A percentile compares a stretch with the other conserved stretches of the same genome.
Evolutionary conservation across 2,888 invertebrate genomes (phyloP).

Genomic region (Esperia sulphurella): DNA sequence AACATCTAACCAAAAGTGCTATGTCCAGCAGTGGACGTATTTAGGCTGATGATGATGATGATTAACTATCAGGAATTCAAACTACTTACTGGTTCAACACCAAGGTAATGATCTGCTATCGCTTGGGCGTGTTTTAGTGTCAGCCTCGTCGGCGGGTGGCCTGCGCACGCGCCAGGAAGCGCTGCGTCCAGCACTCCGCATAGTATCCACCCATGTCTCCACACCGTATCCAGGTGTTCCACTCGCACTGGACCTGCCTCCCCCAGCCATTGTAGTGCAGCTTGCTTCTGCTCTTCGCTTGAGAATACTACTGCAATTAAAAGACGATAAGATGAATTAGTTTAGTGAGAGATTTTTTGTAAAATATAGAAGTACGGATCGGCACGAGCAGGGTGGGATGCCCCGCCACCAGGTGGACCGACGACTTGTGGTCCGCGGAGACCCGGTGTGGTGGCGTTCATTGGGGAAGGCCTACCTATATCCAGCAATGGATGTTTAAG

Average conservation of each 20-base stretch:
- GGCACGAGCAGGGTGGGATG: no score
- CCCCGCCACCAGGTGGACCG: no score
- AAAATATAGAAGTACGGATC: no score
- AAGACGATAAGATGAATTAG: background rate
- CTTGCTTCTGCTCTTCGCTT: constrained; percentile 63
- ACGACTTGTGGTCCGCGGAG: no score
- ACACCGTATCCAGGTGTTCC: constrained; percentile 73
- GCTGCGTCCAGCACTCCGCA: constrained; percentile 79
- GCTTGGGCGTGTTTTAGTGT: constrained; percentile 77
- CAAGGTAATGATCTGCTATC: constrained; percentile 80
- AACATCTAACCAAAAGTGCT: no score
- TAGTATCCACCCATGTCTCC: constrained; percentile 80
- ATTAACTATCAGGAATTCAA: no score
- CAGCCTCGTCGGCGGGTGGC: constrained; percentile 71
- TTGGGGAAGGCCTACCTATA: no score
- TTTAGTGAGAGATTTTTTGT: no score
- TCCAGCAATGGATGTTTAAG: no score
- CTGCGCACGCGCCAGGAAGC: constrained; percentile 81
- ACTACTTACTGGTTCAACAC: constrained; percentile 77
- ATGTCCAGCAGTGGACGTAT: no score
- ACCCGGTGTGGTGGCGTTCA: no score
- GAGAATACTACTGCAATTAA: constrained; percentile 60
- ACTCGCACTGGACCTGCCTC: constrained; percentile 58
- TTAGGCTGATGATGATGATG: no score
- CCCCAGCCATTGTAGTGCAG: constrained; percentile 63